A percentile compares a stretch with the other conserved stretches of the same genome.
phyloP scores from a whole-genome alignment of 2,797 vertebrate species.

The Catharus ustulatus region DNA sequence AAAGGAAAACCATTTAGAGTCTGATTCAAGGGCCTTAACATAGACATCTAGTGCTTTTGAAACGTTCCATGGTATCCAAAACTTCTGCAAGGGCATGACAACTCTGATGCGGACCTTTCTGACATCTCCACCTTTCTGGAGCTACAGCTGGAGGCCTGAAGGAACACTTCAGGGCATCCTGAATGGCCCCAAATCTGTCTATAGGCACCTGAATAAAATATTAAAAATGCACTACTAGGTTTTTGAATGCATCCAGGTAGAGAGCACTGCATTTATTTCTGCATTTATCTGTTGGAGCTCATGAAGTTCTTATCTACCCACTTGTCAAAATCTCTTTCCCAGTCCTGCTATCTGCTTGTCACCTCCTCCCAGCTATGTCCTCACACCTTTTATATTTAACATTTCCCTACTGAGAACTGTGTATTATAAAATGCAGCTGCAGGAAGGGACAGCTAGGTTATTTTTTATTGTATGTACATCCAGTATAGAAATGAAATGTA shows the following conservation, averaged over 20 bases:
- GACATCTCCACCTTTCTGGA: not conserved
- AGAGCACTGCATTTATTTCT: not conserved
- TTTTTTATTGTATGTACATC: not conserved
- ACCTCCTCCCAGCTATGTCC: not conserved
- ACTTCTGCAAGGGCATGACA: not conserved
- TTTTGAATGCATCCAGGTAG: not conserved
- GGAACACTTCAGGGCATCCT: not conserved
- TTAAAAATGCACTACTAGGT: not conserved
- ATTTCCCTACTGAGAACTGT: not conserved
- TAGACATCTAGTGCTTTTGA: not conserved
- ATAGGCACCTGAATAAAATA: not conserved
- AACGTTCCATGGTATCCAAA: not conserved
- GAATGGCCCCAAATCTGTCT: not conserved
- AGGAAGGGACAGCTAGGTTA: not conserved
- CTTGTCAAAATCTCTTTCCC: conserved; percentile 12
- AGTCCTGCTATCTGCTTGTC: not conserved
- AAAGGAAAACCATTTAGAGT: not conserved
- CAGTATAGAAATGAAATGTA: not conserved
- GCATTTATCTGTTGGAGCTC: not conserved
- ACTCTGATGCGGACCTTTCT: not conserved
- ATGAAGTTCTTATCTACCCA: not conserved
- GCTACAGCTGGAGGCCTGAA: not conserved
- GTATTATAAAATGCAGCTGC: not conserved
- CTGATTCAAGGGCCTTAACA: not conserved
- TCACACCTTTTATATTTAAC: conserved; percentile 32